These are phyloP conservation scores for Nebria ingens DNA, from an alignment of 1,140 invertebrate genomes.

Conservation along the genomic window DNA sequence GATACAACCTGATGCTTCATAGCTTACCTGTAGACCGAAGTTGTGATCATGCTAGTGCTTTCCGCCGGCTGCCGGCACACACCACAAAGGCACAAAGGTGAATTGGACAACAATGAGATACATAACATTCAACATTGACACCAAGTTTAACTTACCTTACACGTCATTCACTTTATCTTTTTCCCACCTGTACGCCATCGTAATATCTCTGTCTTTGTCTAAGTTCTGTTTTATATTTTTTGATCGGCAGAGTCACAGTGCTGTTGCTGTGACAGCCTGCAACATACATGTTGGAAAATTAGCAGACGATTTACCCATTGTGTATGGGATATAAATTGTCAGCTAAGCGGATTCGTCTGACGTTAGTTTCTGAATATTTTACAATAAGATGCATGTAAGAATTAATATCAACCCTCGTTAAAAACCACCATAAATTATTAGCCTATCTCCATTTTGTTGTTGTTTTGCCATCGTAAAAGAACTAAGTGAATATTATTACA, in stretches of 20 bases:
- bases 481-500: neutral
- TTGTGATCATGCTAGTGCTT: neutral
- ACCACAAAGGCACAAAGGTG: neutral
- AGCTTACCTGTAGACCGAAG: neutral
- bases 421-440: neutral
- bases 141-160: neutral
- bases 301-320: slow-evolving; percentile 5
- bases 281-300: slow-evolving; percentile 6
- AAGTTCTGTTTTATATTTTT: neutral
- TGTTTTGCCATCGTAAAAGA: neutral
- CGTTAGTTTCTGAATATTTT: neutral
- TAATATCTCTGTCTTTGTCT: neutral
- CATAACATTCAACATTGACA: slow-evolving; percentile 9
- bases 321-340: neutral
- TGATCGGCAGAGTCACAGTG: neutral
- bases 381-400: no score
- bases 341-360: neutral
- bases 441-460: neutral
- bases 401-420: neutral
- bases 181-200: neutral
- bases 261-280: neutral
- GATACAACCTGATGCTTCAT: slow-evolving; percentile 1
- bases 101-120: slow-evolving; percentile 6
- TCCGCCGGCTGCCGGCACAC: neutral
- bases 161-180: neutral